These are phyloP conservation scores for Euproctis similis DNA, from an alignment of 2,888 invertebrate genomes.

Conservation along the genomic window DNA sequence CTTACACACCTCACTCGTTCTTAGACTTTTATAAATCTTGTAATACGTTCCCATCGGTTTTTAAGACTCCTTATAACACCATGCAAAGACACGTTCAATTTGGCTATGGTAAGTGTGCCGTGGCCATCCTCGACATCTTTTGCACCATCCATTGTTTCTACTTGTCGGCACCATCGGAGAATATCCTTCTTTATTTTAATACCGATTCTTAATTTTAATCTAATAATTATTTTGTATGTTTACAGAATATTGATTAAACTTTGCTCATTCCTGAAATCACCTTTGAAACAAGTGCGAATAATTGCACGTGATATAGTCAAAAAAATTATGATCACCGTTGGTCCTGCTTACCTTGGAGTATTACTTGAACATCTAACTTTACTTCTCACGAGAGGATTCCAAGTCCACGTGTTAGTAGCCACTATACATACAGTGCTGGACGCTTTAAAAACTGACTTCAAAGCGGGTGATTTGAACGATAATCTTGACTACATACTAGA, in stretches of 20 bases:
- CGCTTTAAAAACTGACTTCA: conserved; percentile 81
- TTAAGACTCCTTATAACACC: too few species aligned
- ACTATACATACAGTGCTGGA: conserved; percentile 90
- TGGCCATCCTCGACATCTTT: too few species aligned
- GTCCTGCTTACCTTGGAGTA: conserved; percentile 85
- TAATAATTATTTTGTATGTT: conserved; percentile 7
- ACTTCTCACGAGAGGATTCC: conserved; percentile 90
- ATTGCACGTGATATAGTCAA: conserved; percentile 93
- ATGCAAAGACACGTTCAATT: too few species aligned
- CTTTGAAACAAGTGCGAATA: conserved; percentile 89
- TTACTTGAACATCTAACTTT: conserved; percentile 87
- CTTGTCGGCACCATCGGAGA: too few species aligned
- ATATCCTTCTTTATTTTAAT: background rate
- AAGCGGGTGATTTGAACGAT: conserved; percentile 85
- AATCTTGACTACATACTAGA: conserved; percentile 86
- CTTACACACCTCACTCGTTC: too few species aligned
- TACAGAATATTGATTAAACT: conserved; percentile 89
- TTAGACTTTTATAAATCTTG: too few species aligned
- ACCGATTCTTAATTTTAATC: background rate
- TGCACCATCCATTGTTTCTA: too few species aligned
- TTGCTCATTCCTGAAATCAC: conserved; percentile 92
- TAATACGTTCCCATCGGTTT: too few species aligned
- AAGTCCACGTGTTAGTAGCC: conserved; percentile 93
- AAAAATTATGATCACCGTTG: conserved; percentile 90
- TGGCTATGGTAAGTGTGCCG: too few species aligned